Conservation (phyloP, 2,113 vertebrate species). For the Camelus bactrianus region DNA sequence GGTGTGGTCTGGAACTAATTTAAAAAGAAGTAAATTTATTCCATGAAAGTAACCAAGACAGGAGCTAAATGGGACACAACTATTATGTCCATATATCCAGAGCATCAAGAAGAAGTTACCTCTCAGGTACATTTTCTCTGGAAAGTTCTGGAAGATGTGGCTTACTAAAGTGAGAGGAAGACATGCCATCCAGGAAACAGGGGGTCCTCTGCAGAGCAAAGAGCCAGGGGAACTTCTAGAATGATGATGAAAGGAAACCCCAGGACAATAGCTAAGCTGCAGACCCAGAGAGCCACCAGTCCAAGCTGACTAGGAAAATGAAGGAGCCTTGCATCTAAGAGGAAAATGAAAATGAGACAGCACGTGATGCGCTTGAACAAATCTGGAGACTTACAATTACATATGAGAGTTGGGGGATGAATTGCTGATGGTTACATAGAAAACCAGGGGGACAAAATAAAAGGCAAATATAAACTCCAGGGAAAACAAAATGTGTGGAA, state of each 20-base stretch:
- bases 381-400: neutral
- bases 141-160: neutral
- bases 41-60: neutral
- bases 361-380: neutral
- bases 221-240: neutral
- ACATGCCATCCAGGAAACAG: neutral
- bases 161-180: neutral
- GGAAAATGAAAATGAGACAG: neutral
- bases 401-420: neutral
- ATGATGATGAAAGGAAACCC: neutral
- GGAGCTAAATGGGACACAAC: neutral
- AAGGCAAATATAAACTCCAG: neutral
- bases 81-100: too few species aligned
- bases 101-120: neutral
- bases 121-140: neutral
- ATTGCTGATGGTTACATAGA: neutral
- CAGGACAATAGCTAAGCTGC: neutral
- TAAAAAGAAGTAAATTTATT: neutral
- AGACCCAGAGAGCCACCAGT: neutral
- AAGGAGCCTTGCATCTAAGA: neutral
- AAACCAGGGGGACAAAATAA: neutral
- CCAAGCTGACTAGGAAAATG: accelerated
- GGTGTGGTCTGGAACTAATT: neutral
- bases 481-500: neutral
- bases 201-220: neutral